Conservation (phyloP, 2,888 invertebrate genomes). For the Protonemura montana region DNA sequence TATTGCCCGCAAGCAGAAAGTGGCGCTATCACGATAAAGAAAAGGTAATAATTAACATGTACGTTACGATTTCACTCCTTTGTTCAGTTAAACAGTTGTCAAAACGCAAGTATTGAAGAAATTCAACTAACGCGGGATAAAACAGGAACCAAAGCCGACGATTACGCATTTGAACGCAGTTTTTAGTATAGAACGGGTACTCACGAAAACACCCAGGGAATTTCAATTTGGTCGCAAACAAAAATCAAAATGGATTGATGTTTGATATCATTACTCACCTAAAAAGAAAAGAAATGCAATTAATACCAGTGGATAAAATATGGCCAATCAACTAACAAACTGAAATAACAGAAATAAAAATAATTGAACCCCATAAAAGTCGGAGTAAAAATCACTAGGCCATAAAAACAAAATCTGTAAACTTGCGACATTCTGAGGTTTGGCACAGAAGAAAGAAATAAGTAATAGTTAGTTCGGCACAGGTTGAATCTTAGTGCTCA, state of each 20-base stretch:
- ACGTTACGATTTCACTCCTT: neutral
- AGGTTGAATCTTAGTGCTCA: neutral
- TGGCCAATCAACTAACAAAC: neutral
- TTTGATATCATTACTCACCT: conserved; percentile 22
- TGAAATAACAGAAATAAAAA: neutral
- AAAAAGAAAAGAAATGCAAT: conserved; percentile 26
- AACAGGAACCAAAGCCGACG: neutral
- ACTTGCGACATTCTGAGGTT: neutral
- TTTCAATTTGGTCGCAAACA: neutral
- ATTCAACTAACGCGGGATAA: too few relatives aligned
- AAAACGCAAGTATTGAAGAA: neutral
- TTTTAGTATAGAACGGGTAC: neutral
- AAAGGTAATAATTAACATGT: neutral
- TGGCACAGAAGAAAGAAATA: neutral
- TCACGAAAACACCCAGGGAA: neutral
- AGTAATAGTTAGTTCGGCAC: neutral
- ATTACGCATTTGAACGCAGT: neutral
- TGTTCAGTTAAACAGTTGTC: neutral
- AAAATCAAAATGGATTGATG: neutral
- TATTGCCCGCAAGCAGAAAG: neutral
- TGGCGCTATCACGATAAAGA: neutral
- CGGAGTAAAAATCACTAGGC: neutral
- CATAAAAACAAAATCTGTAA: conserved; percentile 21
- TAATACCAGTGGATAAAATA: conserved; percentile 8
- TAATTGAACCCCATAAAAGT: neutral